These are phyloP conservation scores for Tenthredo scrophulariae DNA, from an alignment of 2,888 invertebrate species.

Conservation along the genomic window DNA sequence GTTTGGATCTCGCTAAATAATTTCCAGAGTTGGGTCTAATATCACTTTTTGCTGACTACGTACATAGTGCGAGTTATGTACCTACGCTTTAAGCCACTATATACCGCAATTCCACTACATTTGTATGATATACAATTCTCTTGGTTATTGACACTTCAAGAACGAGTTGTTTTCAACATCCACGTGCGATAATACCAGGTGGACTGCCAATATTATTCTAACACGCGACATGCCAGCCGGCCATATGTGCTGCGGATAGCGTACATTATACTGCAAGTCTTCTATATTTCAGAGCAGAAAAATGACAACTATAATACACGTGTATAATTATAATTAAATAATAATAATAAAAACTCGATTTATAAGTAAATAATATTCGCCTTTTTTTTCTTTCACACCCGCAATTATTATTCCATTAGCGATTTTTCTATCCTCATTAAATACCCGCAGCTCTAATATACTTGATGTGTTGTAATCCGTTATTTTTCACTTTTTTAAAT, in stretches of 20 bases:
- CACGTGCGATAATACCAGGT: neutral
- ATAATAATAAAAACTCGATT: neutral
- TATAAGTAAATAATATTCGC: neutral
- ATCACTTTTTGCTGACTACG: neutral
- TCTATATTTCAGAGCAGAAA: neutral
- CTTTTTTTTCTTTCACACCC: too few relatives aligned
- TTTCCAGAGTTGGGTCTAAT: neutral
- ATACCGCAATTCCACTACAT: neutral
- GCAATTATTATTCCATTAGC: neutral
- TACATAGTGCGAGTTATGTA: neutral
- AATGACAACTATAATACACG: neutral
- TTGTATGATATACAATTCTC: neutral
- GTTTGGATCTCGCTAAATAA: neutral
- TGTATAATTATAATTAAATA: neutral
- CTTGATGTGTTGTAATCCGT: too few relatives aligned
- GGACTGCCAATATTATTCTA: conserved; percentile 13
- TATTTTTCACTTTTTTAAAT: too few relatives aligned
- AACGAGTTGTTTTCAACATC: neutral
- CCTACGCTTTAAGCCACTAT: neutral
- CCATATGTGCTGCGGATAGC: neutral
- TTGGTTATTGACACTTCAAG: neutral
- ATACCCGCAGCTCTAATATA: too few relatives aligned
- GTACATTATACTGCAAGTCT: neutral
- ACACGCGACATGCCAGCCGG: neutral
- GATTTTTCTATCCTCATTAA: neutral